Percentiles rank a stretch among this genome's conserved stretches.
Evolutionary conservation across 2,797 vertebrate genomes (phyloP).

Genomic region (Pseudochaenichthys georgianus): DNA sequence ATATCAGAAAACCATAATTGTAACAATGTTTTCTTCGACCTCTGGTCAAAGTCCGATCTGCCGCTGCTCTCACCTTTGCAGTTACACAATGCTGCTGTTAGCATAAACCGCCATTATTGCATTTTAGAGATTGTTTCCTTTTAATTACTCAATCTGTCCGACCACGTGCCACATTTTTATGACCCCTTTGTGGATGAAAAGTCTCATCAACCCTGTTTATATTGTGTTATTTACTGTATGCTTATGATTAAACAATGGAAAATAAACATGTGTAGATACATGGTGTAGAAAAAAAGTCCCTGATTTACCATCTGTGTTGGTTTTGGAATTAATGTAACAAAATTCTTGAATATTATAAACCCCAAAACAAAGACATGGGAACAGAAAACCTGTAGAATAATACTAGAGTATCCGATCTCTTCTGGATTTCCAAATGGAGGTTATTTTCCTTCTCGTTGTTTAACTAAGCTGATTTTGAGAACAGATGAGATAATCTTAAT

Average conservation of each 20-base stretch:
- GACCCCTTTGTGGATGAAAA: neutral
- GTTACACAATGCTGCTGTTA: neutral
- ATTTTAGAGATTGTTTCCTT: neutral
- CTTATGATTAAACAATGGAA: slow-evolving; percentile 17
- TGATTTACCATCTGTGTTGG: neutral
- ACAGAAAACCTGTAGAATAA: neutral
- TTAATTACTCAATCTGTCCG: neutral
- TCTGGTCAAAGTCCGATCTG: neutral
- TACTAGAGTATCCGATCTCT: neutral
- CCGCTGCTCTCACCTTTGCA: slow-evolving; percentile 14
- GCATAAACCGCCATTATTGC: neutral
- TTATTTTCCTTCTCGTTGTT: slow-evolving; percentile 20
- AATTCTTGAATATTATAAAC: neutral
- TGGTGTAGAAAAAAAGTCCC: slow-evolving; percentile 6
- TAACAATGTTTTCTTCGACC: neutral
- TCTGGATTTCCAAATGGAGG: neutral
- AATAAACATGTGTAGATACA: slow-evolving; percentile 23
- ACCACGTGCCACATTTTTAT: neutral
- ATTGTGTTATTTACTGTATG: slow-evolving; percentile 18
- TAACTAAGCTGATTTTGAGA: slow-evolving; percentile 29
- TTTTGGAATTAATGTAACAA: neutral
- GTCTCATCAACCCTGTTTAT: neutral
- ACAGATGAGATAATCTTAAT: neutral
- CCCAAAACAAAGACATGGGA: neutral
- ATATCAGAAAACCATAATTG: neutral